Conservation (phyloP, 2,797 vertebrate species). For the Pelochelys cantorii region DNA sequence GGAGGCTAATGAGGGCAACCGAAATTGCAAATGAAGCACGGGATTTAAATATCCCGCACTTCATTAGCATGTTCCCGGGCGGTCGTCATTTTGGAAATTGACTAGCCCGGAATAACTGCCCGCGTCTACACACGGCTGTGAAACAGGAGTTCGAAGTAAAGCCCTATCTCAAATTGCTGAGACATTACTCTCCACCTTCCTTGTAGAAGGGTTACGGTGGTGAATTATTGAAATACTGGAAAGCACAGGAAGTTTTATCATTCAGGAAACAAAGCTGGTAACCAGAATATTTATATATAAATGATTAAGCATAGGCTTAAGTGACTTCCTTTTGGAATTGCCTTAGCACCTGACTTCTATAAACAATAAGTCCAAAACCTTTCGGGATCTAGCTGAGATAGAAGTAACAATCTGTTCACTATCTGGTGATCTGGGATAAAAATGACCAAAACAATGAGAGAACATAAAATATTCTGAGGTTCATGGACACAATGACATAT, state of each 20-base stretch:
- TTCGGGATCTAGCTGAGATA: background rate
- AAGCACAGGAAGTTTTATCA: background rate
- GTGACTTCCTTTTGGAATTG: conserved; percentile 18
- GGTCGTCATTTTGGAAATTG: no score
- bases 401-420: conserved; percentile 39
- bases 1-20: no score
- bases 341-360: conserved; percentile 30
- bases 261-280: background rate
- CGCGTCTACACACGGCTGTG: no score
- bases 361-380: background rate
- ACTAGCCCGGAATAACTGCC: no score
- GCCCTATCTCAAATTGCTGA: no score
- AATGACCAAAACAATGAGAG: conserved; percentile 44
- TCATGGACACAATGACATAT: conserved; percentile 22
- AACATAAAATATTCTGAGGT: conserved; percentile 39
- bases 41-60: no score
- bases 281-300: background rate
- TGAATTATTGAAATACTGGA: background rate
- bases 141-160: no score
- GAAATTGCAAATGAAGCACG: no score
- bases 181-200: background rate
- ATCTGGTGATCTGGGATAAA: conserved; percentile 52
- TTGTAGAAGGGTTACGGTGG: no score
- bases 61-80: no score
- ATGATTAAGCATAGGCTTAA: background rate